These are phyloP conservation scores for Grallaria varia DNA, from an alignment of 2,113 vertebrate species.

Conservation along the genomic window DNA sequence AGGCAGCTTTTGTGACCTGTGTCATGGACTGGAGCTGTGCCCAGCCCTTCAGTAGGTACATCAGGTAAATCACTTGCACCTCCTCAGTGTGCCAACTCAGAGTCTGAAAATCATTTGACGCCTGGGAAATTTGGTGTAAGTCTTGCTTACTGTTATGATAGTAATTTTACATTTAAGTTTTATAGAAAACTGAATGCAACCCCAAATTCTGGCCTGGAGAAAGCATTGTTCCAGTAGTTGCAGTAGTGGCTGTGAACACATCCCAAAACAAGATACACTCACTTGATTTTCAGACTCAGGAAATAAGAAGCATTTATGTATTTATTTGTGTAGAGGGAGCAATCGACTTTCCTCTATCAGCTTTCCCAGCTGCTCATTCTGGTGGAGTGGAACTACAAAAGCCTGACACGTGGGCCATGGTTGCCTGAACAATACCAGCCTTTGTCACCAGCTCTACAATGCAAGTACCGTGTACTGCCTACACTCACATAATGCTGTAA, in stretches of 20 bases:
- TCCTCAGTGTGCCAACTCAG: neutral
- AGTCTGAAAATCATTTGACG: neutral
- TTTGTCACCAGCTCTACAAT: neutral
- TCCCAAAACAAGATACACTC: neutral
- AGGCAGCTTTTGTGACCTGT: neutral
- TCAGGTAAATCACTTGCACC: neutral
- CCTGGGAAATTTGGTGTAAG: neutral
- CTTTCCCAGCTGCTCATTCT: neutral
- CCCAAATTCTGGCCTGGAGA: neutral
- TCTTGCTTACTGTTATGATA: neutral
- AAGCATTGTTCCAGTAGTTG: rapidly evolving
- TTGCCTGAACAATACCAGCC: neutral
- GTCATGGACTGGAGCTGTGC: neutral
- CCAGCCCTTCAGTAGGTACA: neutral
- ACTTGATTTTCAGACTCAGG: neutral
- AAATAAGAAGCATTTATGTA: neutral
- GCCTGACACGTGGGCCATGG: neutral
- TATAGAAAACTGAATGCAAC: neutral
- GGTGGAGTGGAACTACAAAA: neutral
- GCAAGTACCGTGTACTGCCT: neutral
- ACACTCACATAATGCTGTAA: neutral
- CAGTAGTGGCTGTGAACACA: neutral
- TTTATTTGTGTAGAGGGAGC: neutral
- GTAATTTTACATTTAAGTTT: neutral
- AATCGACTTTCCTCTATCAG: neutral